Evolutionary conservation across 2,797 vertebrate species (phyloP).

Genomic region (Clamator glandarius): DNA sequence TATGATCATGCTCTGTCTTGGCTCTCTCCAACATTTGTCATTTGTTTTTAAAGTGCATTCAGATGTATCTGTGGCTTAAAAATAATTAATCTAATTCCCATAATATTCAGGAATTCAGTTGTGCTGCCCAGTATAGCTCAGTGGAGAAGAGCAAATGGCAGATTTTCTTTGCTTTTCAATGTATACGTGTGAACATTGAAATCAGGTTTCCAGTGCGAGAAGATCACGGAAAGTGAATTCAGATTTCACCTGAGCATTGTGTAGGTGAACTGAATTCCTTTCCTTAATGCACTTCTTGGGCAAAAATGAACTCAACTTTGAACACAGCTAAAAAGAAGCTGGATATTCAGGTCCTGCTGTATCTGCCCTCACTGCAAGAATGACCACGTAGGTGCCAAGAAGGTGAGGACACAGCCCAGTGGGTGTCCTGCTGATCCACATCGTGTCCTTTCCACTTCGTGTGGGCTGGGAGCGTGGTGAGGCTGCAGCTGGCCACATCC

Average conservation of each 20-base stretch:
- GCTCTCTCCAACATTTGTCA: not conserved
- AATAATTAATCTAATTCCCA: not conserved
- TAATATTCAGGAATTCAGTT: not conserved
- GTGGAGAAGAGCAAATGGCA: not conserved
- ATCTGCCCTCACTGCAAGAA: accelerated
- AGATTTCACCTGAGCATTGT: not conserved
- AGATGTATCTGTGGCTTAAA: not conserved
- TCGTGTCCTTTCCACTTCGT: accelerated
- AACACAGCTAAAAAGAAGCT: not conserved
- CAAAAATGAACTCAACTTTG: not conserved
- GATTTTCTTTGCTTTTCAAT: not conserved
- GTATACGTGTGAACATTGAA: not conserved
- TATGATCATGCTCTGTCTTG: not conserved
- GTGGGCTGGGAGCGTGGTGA: accelerated
- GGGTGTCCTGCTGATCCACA: too few species aligned
- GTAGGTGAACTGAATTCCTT: not conserved
- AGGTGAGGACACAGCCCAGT: not conserved
- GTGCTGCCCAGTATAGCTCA: not conserved
- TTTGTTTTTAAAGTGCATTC: slow-evolving; percentile 5
- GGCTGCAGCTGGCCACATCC: not conserved
- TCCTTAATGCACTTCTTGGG: not conserved
- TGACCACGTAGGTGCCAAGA: not conserved
- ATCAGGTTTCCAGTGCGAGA: not conserved
- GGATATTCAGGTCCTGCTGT: not conserved
- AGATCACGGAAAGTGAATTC: not conserved